Percentiles rank a stretch among this genome's conserved stretches.
phyloP scores from a whole-genome alignment of 2,113 vertebrate species.

The Lamprotornis superbus region DNA sequence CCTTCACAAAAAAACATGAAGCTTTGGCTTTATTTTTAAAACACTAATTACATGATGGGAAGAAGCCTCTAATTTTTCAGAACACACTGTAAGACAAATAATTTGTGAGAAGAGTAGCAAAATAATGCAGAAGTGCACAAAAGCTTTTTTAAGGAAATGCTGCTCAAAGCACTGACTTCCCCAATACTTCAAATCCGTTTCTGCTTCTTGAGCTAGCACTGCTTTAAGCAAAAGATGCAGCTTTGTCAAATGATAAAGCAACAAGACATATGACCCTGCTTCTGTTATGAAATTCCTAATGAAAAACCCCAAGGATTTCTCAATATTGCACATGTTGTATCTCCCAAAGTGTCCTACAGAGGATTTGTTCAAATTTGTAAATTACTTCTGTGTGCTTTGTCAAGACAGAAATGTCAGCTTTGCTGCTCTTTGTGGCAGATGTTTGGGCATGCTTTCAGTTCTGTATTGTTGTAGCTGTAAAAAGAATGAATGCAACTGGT shows the following conservation, averaged over 20 bases:
- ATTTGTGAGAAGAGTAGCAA: conserved; percentile 32
- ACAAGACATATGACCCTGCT: background rate
- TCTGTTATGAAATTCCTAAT: background rate
- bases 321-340: background rate
- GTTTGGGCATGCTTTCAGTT: background rate
- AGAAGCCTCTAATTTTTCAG: conserved; percentile 53
- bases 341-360: background rate
- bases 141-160: conserved; percentile 10
- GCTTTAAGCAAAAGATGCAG: background rate
- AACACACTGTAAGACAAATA: conserved; percentile 44
- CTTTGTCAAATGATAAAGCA: conserved; percentile 27
- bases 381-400: background rate
- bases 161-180: background rate
- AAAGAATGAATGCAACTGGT: background rate
- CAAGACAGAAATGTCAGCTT: background rate
- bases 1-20: conserved; percentile 2
- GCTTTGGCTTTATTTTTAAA: conserved; percentile 64
- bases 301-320: background rate
- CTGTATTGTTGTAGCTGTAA: background rate
- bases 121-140: background rate
- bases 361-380: background rate
- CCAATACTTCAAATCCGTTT: background rate
- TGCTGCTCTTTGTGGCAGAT: background rate
- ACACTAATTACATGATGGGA: conserved; percentile 40
- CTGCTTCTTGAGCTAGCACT: background rate